Conservation (phyloP, 2,888 invertebrate genomes). For the Drosophila formosana region DNA sequence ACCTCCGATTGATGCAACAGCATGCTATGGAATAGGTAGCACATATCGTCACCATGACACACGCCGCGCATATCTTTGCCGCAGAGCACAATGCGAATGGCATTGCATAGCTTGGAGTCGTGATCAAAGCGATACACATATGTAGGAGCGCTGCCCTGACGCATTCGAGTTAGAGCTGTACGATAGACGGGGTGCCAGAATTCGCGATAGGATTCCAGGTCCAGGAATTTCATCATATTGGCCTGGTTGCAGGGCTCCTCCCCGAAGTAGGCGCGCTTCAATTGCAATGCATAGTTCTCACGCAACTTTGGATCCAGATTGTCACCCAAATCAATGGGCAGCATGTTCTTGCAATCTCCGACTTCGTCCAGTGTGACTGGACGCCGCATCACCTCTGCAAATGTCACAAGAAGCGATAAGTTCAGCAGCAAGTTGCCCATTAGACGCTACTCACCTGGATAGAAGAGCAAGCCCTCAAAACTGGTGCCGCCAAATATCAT, state of each 20-base stretch:
- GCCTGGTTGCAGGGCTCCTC: conserved; percentile 76
- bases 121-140: conserved; percentile 84
- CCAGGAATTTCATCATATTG: conserved; percentile 83
- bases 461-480: conserved; percentile 83
- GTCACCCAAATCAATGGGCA: conserved; percentile 75
- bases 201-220: conserved; percentile 79
- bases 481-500: conserved; percentile 83
- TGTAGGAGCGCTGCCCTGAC: conserved; percentile 76
- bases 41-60: conserved; percentile 84
- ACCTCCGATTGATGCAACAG: conserved; percentile 69
- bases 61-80: conserved; percentile 78
- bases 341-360: conserved; percentile 75
- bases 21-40: conserved; percentile 82
- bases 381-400: conserved; percentile 76
- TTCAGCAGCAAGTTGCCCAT: no score
- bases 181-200: conserved; percentile 84
- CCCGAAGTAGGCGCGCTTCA: conserved; percentile 81
- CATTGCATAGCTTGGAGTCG: conserved; percentile 81
- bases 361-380: conserved; percentile 81
- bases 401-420: fast-evolving
- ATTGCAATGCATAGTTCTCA: conserved; percentile 66
- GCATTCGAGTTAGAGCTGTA: conserved; percentile 70
- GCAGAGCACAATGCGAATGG: conserved; percentile 79
- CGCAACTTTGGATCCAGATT: conserved; percentile 62
- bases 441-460: conserved; percentile 68